Evolutionary conservation across 64 coral and sea anemone species (phyloP).

Genomic region (Actinia equina): DNA sequence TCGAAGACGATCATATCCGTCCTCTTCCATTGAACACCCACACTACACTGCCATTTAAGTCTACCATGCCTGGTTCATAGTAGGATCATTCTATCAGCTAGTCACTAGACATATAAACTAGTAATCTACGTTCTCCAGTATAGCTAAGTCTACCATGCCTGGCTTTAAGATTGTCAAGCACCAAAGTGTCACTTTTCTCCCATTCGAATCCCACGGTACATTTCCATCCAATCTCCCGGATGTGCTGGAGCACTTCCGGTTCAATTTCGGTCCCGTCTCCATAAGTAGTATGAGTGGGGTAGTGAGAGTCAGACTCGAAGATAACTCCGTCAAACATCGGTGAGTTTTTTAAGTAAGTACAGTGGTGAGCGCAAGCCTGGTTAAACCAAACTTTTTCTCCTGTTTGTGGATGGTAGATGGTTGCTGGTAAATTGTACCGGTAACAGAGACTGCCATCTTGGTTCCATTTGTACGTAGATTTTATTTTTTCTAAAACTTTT

Average conservation of each 20-base stretch:
- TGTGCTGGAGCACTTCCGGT: constrained; percentile 68
- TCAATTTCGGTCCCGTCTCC: constrained; percentile 82
- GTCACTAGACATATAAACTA: constrained; percentile 55
- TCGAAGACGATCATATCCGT: constrained; percentile 9
- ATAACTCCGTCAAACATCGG: constrained; percentile 65
- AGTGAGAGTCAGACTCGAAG: constrained; percentile 46
- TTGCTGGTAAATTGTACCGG: constrained; percentile 58
- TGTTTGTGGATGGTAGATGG: constrained; percentile 63
- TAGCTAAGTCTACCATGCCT: constrained; percentile 74
- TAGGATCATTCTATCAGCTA: background rate
- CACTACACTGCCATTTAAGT: constrained; percentile 14
- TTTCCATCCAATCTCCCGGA: constrained; percentile 63
- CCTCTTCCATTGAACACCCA: constrained; percentile 24
- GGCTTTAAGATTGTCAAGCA: constrained; percentile 63
- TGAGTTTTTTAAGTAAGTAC: constrained; percentile 62
- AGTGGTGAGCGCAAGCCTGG: constrained; percentile 62
- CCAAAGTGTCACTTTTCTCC: constrained; percentile 61
- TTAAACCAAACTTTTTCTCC: constrained; percentile 89
- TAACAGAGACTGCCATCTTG: constrained; percentile 30
- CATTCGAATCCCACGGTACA: constrained; percentile 87
- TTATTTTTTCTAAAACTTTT: background rate
- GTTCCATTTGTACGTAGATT: constrained; percentile 36
- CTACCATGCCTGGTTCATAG: too few species aligned
- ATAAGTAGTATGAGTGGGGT: constrained; percentile 70
- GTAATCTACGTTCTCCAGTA: constrained; percentile 50